Percentiles rank a stretch among this genome's conserved stretches.
Conservation (phyloP, 2,113 vertebrate species). For the Siniperca chuatsi region DNA sequence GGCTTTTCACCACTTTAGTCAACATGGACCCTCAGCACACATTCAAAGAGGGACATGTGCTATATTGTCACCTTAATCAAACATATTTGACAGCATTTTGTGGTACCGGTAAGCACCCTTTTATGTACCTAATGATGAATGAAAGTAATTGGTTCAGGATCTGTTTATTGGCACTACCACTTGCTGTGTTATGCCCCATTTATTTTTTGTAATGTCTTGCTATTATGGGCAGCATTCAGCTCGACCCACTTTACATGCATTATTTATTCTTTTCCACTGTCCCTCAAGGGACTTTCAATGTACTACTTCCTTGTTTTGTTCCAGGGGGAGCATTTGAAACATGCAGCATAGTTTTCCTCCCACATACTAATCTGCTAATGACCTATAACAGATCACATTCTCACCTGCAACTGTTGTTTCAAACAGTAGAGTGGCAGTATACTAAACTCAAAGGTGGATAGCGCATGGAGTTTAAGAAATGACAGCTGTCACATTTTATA, state of each 20-base stretch:
- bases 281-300: conserved; percentile 49
- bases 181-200: background rate
- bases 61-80: background rate
- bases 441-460: background rate
- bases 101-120: background rate
- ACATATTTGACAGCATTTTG: background rate
- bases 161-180: background rate
- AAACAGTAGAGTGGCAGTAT: background rate
- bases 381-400: background rate
- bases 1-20: too few relatives aligned
- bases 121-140: background rate
- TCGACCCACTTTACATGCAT: conserved; percentile 60
- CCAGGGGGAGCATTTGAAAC: background rate
- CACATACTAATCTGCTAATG: background rate
- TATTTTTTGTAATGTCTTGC: conserved; percentile 10
- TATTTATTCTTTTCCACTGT: conserved; percentile 73
- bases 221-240: conserved; percentile 36
- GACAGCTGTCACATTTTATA: background rate
- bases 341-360: background rate
- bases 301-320: conserved; percentile 53
- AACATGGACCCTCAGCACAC: background rate
- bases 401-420: too few relatives aligned
- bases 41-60: background rate
- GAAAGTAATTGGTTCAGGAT: background rate
- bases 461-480: background rate